Percentiles rank a stretch among this genome's conserved stretches.
Evolutionary conservation across 2,113 vertebrate species (phyloP).

Genomic region (Triplophysa dalaica): DNA sequence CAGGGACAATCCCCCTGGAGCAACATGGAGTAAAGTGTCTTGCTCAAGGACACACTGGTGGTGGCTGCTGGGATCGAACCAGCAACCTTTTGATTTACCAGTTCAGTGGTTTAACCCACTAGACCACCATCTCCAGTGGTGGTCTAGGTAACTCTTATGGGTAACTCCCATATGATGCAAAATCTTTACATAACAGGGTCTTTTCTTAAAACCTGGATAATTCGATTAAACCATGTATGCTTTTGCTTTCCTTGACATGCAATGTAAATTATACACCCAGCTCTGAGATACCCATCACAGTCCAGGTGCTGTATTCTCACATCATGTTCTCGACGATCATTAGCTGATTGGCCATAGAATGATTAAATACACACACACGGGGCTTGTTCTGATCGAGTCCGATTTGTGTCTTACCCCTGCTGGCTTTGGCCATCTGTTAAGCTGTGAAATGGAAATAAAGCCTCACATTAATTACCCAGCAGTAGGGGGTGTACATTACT

Average conservation of each 20-base stretch:
- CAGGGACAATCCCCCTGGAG: too few relatives aligned
- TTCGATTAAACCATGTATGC: neutral
- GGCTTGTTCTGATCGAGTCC: conserved; percentile 24
- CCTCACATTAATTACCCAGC: conserved; percentile 45
- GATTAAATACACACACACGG: neutral
- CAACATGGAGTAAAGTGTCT: too few relatives aligned
- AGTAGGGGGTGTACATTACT: conserved; percentile 42
- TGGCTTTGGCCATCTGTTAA: conserved; percentile 40
- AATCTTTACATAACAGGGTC: neutral
- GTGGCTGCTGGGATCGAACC: too few relatives aligned
- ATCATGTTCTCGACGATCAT: neutral
- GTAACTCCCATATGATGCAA: too few relatives aligned
- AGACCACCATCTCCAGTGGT: too few relatives aligned
- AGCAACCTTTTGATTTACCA: too few relatives aligned
- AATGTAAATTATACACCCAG: neutral
- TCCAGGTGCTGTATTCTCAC: neutral
- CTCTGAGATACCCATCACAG: conserved; percentile 1
- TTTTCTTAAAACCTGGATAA: neutral
- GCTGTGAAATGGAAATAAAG: conserved; percentile 53
- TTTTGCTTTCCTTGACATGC: neutral
- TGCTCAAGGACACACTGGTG: too few relatives aligned
- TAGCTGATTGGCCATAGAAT: conserved; percentile 1
- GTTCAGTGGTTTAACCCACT: too few relatives aligned
- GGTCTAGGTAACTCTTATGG: too few relatives aligned
- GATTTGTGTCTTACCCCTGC: neutral